Conservation (phyloP, 2,113 vertebrate genomes). For the Gallinago paraguaiae region DNA sequence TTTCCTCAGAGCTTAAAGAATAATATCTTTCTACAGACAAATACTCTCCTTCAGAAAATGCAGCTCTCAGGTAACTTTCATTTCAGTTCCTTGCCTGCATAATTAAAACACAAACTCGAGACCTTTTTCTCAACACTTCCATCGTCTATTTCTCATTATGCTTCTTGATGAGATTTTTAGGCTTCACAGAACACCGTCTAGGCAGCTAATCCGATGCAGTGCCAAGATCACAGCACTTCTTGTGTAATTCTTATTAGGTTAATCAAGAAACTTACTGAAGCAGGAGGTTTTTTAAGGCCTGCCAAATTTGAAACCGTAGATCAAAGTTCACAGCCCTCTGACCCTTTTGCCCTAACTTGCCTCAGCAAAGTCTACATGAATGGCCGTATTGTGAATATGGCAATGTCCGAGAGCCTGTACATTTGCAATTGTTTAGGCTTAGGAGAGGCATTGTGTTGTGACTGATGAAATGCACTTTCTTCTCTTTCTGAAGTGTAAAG, state of each 20-base stretch:
- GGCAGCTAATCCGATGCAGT: slow-evolving; percentile 58
- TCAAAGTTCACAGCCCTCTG: slow-evolving; percentile 71
- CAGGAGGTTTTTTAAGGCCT: slow-evolving; percentile 62
- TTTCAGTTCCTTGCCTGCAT: slow-evolving; percentile 9
- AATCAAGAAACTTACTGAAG: slow-evolving; percentile 72
- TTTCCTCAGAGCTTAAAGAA: neutral
- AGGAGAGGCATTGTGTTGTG: slow-evolving; percentile 41
- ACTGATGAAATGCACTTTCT: slow-evolving; percentile 58
- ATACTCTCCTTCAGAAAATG: neutral
- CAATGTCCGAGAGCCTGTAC: slow-evolving; percentile 24
- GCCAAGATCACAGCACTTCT: slow-evolving; percentile 55
- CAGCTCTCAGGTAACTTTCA: slow-evolving; percentile 24
- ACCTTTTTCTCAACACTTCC: slow-evolving; percentile 18
- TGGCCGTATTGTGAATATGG: slow-evolving; percentile 52
- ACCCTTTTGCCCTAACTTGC: slow-evolving; percentile 49
- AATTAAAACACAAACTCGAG: slow-evolving; percentile 51
- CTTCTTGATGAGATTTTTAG: slow-evolving; percentile 55
- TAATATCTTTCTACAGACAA: neutral
- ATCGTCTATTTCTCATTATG: slow-evolving; percentile 53
- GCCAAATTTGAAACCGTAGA: slow-evolving; percentile 64
- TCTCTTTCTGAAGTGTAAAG: slow-evolving; percentile 23
- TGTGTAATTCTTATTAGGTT: slow-evolving; percentile 65
- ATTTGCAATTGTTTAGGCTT: slow-evolving; percentile 63
- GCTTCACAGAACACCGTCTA: slow-evolving; percentile 33
- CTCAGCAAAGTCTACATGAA: slow-evolving; percentile 47